Percentiles rank a stretch among this genome's conserved stretches.
phyloP scores from a whole-genome alignment of 2,797 vertebrate species.

The Staurois parvus region DNA sequence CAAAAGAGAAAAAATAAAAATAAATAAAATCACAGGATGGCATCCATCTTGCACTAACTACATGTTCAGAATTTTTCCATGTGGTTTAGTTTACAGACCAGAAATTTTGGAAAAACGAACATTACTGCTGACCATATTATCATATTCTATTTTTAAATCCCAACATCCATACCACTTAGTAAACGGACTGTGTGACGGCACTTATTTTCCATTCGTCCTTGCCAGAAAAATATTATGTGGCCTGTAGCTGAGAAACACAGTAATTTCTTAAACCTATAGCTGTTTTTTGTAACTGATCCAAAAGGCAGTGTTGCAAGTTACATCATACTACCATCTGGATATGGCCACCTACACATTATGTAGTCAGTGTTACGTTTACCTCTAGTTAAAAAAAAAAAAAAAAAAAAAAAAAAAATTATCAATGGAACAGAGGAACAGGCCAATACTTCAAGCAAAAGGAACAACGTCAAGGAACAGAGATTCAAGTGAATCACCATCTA shows the following conservation, averaged over 20 bases:
- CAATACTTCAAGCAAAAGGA: background rate
- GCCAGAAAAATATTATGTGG: constrained; percentile 27
- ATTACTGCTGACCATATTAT: background rate
- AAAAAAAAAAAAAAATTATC: background rate
- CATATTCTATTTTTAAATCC: constrained; percentile 24
- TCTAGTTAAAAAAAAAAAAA: background rate
- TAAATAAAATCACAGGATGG: no score
- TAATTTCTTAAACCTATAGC: constrained; percentile 16
- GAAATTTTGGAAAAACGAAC: no score
- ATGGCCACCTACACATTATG: constrained; percentile 4
- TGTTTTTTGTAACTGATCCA: constrained; percentile 5
- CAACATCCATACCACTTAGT: background rate
- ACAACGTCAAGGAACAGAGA: background rate
- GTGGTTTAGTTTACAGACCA: no score
- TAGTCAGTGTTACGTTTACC: background rate
- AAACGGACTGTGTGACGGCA: background rate
- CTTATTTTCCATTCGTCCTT: constrained; percentile 20
- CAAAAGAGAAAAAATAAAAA: no score
- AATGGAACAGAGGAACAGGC: background rate
- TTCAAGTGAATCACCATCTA: background rate
- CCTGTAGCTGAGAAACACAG: background rate
- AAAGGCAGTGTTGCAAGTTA: background rate
- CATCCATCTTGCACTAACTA: no score
- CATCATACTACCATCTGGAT: constrained; percentile 28
- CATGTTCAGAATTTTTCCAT: no score